A percentile compares a stretch with the other conserved stretches of the same genome.
phyloP scores from a whole-genome alignment of 2,888 invertebrate genomes.

The Ophonus ardosiacus region DNA sequence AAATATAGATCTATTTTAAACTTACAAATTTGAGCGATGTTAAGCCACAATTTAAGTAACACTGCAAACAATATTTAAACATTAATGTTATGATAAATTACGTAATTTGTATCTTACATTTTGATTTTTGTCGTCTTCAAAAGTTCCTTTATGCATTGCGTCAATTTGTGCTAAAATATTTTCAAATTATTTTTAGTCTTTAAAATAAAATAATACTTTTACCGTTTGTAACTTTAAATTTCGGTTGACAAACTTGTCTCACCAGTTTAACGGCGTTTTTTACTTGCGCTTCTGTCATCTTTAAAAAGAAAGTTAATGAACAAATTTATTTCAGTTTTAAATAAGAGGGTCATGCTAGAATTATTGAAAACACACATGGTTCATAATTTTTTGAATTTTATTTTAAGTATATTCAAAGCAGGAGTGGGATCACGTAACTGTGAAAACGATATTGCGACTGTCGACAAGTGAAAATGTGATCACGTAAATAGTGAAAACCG shows the following conservation, averaged over 20 bases:
- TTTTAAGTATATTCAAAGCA: too few relatives aligned
- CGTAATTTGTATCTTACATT: slow-evolving; percentile 54
- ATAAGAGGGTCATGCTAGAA: background rate
- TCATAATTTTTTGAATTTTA: too few relatives aligned
- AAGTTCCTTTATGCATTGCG: slow-evolving; percentile 71
- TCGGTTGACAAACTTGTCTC: slow-evolving; percentile 82
- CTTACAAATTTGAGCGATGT: slow-evolving; percentile 78
- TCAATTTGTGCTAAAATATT: slow-evolving; percentile 70
- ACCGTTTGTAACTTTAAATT: slow-evolving; percentile 80
- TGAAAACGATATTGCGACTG: too few relatives aligned
- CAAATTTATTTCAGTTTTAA: background rate
- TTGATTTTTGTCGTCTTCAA: slow-evolving; percentile 69
- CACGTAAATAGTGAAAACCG: too few relatives aligned
- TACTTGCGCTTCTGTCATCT: slow-evolving; percentile 78
- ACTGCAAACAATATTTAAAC: slow-evolving; percentile 71
- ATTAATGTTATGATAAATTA: background rate
- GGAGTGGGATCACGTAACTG: too few relatives aligned
- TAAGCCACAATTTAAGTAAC: slow-evolving; percentile 78
- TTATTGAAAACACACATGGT: too few relatives aligned
- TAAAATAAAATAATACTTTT: slow-evolving; percentile 66
- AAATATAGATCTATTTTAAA: slow-evolving; percentile 47
- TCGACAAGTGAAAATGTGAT: too few relatives aligned
- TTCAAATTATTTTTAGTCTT: slow-evolving; percentile 53
- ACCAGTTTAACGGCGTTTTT: slow-evolving; percentile 80
- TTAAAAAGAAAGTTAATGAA: slow-evolving; percentile 30